These are phyloP conservation scores for Aphelinus certus DNA, from an alignment of 1,140 invertebrate genomes.

Conservation along the genomic window DNA sequence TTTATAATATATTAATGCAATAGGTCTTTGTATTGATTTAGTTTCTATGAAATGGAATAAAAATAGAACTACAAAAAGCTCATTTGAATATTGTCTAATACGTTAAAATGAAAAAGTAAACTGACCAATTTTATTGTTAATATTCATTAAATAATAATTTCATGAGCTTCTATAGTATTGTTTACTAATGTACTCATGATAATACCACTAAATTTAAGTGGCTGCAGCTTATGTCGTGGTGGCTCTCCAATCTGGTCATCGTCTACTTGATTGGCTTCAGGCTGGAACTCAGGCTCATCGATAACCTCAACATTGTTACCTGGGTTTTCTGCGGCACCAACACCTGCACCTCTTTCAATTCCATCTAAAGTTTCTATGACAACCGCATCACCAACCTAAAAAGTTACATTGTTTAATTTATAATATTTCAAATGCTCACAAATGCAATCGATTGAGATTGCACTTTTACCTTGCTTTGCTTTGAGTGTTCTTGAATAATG, in stretches of 20 bases:
- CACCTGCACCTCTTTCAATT: not conserved
- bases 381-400: conserved; percentile 50
- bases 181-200: not conserved
- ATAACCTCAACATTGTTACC: conserved; percentile 51
- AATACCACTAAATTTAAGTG: conserved; percentile 57
- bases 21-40: not conserved
- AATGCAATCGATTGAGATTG: not conserved
- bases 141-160: not conserved
- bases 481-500: conserved; percentile 54
- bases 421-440: not conserved
- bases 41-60: not conserved
- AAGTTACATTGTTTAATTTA: conserved; percentile 27
- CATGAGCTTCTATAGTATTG: not conserved
- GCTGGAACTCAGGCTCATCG: conserved; percentile 61
- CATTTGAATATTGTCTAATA: too few species aligned
- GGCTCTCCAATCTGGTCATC: conserved; percentile 63
- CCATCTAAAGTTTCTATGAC: conserved; percentile 53
- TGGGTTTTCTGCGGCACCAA: conserved; percentile 23
- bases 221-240: conserved; percentile 54
- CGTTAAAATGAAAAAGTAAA: too few species aligned
- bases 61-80: too few species aligned
- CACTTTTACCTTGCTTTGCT: conserved; percentile 47
- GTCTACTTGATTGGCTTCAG: conserved; percentile 61
- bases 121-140: too few species aligned
- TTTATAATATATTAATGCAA: not conserved